Evolutionary conservation across 2,888 invertebrate genomes (phyloP), one percentile per base, ranked within the genome.

Genomic region (Bruchidius siliquastri): DNA sequence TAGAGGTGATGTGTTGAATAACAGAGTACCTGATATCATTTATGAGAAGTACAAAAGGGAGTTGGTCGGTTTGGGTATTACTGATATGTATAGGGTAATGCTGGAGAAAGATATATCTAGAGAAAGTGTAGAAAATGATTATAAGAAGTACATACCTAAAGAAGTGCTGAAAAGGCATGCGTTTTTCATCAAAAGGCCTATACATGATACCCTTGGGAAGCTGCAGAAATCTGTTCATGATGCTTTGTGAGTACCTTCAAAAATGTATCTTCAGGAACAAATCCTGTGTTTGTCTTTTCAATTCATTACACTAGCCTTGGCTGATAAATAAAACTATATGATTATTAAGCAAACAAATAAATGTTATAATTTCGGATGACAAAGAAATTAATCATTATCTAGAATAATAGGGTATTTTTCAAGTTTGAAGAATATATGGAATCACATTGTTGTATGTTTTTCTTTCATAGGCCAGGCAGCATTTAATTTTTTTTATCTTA

Each of bases 51-150:
- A 92, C 81, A 93, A 93, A 83, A 90, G 92, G 75, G 93, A 95
- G 85, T 88, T 96, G 0, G 88, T 96, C 73, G 97, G 97, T 0
- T 88, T 97, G 72, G 95, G 95, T 13, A 95, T 96, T 73, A 91
- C 94, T 72, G 96, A 96, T 85, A 96, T 97, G 95, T 93, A 91
- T 75, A 91, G 96, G 78, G 93, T 94, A 67, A 92, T 93, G 87
- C 85, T 93, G n/a, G 95, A 96, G 83, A 91, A 92, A 79, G 90
- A 91, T 73, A 86, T 92, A 76, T 87, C 90, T 0, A 87, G 90
- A 72, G 92, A 92, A 77, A 90, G 89, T 74, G 91, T 96, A 2
- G 91, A 93, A 81, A 91, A 90, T 78, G 93, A 94, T 80, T 96
- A 94, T 82, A 94, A 93, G 82, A 93, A 93, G 79, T 96, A 93